A percentile compares a stretch with the other conserved stretches of the same genome.
phyloP scores from a whole-genome alignment of 2,797 vertebrate species.

The Semotilus atromaculatus region DNA sequence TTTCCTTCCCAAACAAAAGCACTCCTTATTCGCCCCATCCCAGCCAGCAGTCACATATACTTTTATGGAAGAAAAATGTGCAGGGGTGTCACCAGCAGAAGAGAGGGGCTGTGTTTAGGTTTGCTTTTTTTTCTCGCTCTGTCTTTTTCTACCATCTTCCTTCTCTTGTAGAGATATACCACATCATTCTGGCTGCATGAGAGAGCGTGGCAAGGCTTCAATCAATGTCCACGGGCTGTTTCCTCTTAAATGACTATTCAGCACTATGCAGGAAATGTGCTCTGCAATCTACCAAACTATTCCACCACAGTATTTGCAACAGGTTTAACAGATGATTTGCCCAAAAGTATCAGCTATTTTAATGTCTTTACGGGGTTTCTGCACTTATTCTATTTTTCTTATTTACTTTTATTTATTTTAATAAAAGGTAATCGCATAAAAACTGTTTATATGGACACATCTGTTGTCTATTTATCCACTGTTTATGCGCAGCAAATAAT shows the following conservation, averaged over 20 bases:
- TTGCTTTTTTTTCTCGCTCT: constrained; percentile 20
- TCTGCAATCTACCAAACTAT: constrained; percentile 66
- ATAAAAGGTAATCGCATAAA: constrained; percentile 4
- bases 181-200: constrained; percentile 49
- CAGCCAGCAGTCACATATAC: constrained; percentile 43
- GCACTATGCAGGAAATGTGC: constrained; percentile 66
- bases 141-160: constrained; percentile 11
- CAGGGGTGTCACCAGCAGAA: constrained; percentile 39
- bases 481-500: not conserved
- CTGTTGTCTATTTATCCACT: constrained; percentile 9
- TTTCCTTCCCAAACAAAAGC: constrained; percentile 38
- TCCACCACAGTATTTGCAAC: constrained; percentile 57
- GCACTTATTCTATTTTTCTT: not conserved
- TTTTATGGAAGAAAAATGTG: constrained; percentile 62
- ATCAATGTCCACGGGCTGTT: constrained; percentile 48
- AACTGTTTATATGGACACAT: constrained; percentile 24
- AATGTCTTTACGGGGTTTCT: constrained; percentile 23
- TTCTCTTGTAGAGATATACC: constrained; percentile 33
- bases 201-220: constrained; percentile 33
- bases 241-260: constrained; percentile 59
- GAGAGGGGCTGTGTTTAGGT: constrained; percentile 35
- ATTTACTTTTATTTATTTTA: constrained; percentile 32
- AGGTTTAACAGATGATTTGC: constrained; percentile 60
- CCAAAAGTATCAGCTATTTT: constrained; percentile 51
- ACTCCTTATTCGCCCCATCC: constrained; percentile 15